Evolutionary conservation across 1,140 invertebrate species (phyloP).

Genomic region (Heliconius hermathena): DNA sequence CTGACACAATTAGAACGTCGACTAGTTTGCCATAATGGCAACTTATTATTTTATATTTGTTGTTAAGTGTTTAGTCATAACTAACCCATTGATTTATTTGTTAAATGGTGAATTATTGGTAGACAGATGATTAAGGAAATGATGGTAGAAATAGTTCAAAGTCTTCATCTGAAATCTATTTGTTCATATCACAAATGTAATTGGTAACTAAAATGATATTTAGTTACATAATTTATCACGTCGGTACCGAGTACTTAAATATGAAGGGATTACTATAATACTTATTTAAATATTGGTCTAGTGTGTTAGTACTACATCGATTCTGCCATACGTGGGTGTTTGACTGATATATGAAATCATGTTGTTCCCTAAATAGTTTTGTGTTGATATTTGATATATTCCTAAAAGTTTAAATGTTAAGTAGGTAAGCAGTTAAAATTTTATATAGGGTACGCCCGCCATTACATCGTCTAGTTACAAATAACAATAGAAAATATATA

Average conservation of each 20-base stretch:
- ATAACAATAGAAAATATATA: conserved; percentile 4
- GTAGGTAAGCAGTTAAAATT: conserved; percentile 57
- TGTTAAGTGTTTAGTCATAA: background rate
- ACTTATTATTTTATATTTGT: background rate
- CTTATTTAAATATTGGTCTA: background rate
- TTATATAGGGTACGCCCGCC: conserved; percentile 37
- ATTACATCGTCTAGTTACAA: conserved; percentile 37
- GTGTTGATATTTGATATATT: conserved; percentile 66
- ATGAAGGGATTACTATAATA: conserved; percentile 7
- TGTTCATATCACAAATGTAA: background rate
- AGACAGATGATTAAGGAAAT: background rate
- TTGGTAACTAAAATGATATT: background rate
- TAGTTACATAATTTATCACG: background rate
- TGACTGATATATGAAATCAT: conserved; percentile 24
- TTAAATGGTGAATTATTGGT: background rate
- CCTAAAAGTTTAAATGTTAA: conserved; percentile 68
- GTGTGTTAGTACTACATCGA: conserved; percentile 3
- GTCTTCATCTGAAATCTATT: background rate
- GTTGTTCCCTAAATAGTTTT: conserved; percentile 52
- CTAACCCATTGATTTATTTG: background rate
- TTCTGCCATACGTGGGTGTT: conserved; percentile 20
- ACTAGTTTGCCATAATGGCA: background rate
- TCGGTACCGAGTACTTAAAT: conserved; percentile 28
- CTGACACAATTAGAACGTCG: background rate
- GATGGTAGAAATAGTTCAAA: conserved; percentile 5